Conservation (phyloP, 2,888 invertebrate species). For the Zygothrica quintamaculata region DNA sequence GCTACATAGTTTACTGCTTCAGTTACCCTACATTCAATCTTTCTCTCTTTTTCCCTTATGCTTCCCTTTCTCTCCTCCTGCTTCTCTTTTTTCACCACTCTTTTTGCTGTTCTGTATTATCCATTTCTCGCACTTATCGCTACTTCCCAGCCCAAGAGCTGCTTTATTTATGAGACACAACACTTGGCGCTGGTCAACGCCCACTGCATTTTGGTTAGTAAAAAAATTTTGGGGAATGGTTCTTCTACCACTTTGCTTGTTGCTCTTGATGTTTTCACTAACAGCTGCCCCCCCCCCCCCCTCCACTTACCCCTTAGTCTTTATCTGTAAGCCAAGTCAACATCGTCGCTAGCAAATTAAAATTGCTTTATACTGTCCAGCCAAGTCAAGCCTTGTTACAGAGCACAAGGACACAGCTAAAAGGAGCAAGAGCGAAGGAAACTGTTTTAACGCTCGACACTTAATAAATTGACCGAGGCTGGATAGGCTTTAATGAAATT, state of each 20-base stretch:
- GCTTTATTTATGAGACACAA: constrained; percentile 76
- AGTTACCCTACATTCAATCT: constrained; percentile 5
- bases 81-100: background rate
- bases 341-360: constrained; percentile 78
- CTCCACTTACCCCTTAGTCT: too few species aligned
- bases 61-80: constrained; percentile 18
- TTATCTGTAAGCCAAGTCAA: too few species aligned
- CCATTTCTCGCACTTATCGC: too few species aligned
- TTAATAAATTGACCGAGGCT: constrained; percentile 69
- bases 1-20: constrained; percentile 35
- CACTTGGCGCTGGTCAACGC: constrained; percentile 57
- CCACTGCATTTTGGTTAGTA: constrained; percentile 68
- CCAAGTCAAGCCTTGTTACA: constrained; percentile 65
- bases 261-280: constrained; percentile 77
- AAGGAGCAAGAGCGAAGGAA: constrained; percentile 13
- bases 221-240: constrained; percentile 54
- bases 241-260: constrained; percentile 46
- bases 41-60: background rate
- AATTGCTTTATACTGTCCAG: constrained; percentile 68
- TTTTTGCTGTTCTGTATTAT: too few species aligned
- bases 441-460: constrained; percentile 67
- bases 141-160: too few species aligned
- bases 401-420: background rate
- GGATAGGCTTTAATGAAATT: constrained; percentile 70
- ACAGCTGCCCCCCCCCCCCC: too few species aligned